Evolutionary conservation across 2,797 vertebrate genomes (phyloP), one percentile per base, ranked within the genome.

Genomic region (Gallinago nigripennis): DNA sequence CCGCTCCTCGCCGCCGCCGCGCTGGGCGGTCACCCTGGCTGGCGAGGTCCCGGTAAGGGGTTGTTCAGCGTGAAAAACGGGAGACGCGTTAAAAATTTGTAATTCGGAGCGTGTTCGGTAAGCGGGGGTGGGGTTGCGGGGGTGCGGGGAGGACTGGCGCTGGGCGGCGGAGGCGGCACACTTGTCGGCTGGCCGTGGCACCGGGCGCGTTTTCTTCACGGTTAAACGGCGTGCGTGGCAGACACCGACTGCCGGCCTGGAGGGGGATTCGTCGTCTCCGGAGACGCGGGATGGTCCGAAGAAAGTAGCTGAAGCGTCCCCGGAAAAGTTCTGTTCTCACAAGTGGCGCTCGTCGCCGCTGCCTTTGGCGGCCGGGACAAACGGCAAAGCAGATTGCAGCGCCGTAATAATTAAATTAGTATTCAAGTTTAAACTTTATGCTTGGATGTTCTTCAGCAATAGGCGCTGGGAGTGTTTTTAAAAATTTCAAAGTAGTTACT

Each of bases 231-330:
- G 0, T 16, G 1, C 53, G 1, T 11, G 41, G 58, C 25, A 5
- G 5, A 0, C 24, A 1, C 2, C 2, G 30, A 2, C 23, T 20
- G 21, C 16, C 9, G 13, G 2, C 7, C 45, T 41, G 5, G 23
- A 25, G 8, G 3, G 4, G 3, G 1, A 48, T 1, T 31, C 5
- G 2, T 23, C 5, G 43, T 75, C 16, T 33, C 28, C 2, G 3
- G 3, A 5, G 35, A 1, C 33, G 41, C 17, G 45, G 3, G 31
- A 11, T 53, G 28, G 24, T 53, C 46, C 54, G 1, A 21, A 48
- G n/a, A 39, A 80, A 39, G 48, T 23, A 13, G 30, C 21, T 64
- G 1, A 18, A 20, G 37, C 25, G 4, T 10, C 50, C 6, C 37
- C 4, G 3, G 63, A 14, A 28, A 46, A 80, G 66, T 69, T 86